Evolutionary conservation across 2,113 vertebrate species (phyloP), one percentile per base, ranked within the genome.

Genomic region (Monopterus albus): DNA sequence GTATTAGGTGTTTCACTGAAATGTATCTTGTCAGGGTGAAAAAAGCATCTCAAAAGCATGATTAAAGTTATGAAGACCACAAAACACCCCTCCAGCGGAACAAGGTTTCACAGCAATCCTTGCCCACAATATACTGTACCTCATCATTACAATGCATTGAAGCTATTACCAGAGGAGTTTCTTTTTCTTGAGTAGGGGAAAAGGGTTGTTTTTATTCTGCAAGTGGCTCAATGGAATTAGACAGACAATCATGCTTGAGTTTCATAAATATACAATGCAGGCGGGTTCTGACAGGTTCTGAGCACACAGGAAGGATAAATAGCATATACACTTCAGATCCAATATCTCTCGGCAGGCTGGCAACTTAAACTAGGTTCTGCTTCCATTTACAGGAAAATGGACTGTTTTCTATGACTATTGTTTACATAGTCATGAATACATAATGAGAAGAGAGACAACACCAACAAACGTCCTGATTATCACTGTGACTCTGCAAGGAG

Each of bases 391-490:
- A 71, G 39, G 50, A 53, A 71, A 74, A 66, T 38, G 0, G 20
- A 36, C 35, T 36, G 39, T 63, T 81, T 63, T 68, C 17, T 46
- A 75, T 58, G 58, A 52, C 59, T 65, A 29, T 0, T 51, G 49
- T 76, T 77, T 77, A 57, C 25, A 72, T n/a, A 67, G 13, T 42
- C 31, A 38, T 60, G 47, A 56, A 51, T 75, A 42, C 45, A 46
- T 31, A 25, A 61, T 21, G 64, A 65, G 53, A 65, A 8, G 39
- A n/a, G 21, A 40, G 35, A 51, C 46, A 25, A 72, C 36, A 38
- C 52, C 35, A 26, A 60, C 35, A 75, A 55, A 33, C 28, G 60
- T 64, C 20, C 25, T 25, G 51, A 23, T 31, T 39, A 26, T 58
- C 6, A 39, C 1, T 6, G 25, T 29, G 42, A 13, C 12, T 46